Evolutionary conservation across 1,140 invertebrate species (phyloP).

Genomic region (Macrobrachium rosenbergii): DNA sequence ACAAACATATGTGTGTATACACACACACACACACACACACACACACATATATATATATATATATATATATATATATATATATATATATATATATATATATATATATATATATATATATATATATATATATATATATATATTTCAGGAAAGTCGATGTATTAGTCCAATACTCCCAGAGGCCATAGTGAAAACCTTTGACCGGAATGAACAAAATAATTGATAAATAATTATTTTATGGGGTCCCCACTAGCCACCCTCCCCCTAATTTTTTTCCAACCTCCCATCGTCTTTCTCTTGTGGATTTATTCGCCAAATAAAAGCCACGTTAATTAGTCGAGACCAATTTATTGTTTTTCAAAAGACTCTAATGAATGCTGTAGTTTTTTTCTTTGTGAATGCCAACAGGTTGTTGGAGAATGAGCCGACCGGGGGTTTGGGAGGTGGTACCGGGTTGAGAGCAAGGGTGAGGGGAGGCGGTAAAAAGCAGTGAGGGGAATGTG

Average conservation of each 20-base stretch:
- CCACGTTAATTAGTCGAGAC: conserved; percentile 39
- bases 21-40: background rate
- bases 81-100: background rate
- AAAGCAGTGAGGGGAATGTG: too few species aligned
- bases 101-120: background rate
- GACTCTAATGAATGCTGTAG: conserved; percentile 46
- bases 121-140: background rate
- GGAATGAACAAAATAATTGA: too few species aligned
- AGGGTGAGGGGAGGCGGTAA: background rate
- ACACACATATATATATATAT: background rate
- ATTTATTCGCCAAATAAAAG: background rate
- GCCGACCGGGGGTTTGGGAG: background rate
- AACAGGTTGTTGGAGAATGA: background rate
- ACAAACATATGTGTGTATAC: background rate
- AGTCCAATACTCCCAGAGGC: too few species aligned
- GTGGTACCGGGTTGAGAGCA: background rate
- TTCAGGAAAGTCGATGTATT: background rate
- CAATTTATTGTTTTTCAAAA: conserved; percentile 55
- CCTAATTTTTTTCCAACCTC: background rate
- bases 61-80: background rate
- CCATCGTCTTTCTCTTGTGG: background rate
- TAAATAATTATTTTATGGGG: too few species aligned
- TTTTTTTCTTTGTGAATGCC: conserved; percentile 26
- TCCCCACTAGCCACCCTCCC: too few species aligned
- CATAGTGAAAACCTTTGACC: too few species aligned